phyloP scores from a whole-genome alignment of 2,888 invertebrate genomes.

The Callosobruchus maculatus region DNA sequence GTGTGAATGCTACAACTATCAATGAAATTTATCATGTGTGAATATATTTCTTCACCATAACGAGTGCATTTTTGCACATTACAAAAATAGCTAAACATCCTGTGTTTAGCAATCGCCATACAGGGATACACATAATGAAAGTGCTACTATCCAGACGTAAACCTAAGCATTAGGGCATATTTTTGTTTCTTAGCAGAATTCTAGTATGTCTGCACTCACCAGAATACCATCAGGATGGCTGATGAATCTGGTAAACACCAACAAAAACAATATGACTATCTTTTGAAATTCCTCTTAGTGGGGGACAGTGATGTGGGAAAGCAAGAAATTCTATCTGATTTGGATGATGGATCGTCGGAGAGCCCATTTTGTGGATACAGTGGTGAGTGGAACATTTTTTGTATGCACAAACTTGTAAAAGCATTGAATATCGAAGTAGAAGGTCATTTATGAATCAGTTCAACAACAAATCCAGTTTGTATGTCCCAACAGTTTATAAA shows the following conservation, averaged over 20 bases:
- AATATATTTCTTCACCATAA: neutral
- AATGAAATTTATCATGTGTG: neutral
- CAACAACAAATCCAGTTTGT: neutral
- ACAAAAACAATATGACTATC: conserved; percentile 88
- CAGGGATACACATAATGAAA: neutral
- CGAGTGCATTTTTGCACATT: neutral
- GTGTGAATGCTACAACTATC: neutral
- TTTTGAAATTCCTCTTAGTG: conserved; percentile 90
- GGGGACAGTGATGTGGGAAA: conserved; percentile 99
- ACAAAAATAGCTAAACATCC: neutral
- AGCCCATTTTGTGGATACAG: conserved; percentile 90
- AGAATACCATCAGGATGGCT: conserved; percentile 30
- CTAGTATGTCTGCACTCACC: neutral
- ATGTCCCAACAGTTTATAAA: neutral
- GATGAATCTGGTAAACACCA: conserved; percentile 50
- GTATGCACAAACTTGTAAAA: no score
- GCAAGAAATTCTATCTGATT: conserved; percentile 90
- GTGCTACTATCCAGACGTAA: neutral
- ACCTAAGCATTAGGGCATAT: neutral
- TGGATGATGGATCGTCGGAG: conserved; percentile 89
- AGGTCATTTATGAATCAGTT: neutral
- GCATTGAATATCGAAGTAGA: neutral
- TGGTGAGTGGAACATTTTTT: conserved; percentile 54
- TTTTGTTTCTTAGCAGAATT: neutral
- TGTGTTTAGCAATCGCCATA: neutral